Percentiles rank a stretch among this genome's conserved stretches.
Conservation (phyloP, 1,140 invertebrate species). For the Aleiodes sp. region DNA sequence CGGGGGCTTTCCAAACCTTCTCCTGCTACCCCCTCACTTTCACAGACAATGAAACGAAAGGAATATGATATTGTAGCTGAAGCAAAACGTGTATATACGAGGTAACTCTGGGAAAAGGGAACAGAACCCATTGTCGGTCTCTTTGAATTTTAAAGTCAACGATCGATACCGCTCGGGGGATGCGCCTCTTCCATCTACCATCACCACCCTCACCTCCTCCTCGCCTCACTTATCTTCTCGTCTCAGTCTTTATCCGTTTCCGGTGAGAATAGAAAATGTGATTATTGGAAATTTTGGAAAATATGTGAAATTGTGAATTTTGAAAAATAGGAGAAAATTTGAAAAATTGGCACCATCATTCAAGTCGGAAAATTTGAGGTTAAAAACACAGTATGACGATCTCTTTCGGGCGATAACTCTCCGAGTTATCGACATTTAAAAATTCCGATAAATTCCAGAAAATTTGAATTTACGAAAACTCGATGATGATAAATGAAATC, state of each 20-base stretch:
- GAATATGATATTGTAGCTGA: conserved; percentile 67
- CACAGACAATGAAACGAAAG: conserved; percentile 67
- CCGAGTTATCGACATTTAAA: too few relatives aligned
- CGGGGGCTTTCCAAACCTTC: conserved; percentile 53
- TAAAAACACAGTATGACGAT: too few relatives aligned
- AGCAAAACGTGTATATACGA: conserved; percentile 34
- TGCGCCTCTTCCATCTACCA: conserved; percentile 56
- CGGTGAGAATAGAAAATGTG: not conserved
- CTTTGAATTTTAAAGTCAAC: conserved; percentile 69
- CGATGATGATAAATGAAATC: too few relatives aligned
- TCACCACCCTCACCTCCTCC: not conserved
- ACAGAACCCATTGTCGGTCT: conserved; percentile 66
- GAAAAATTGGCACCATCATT: too few relatives aligned
- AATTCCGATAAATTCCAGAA: too few relatives aligned
- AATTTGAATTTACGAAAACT: too few relatives aligned
- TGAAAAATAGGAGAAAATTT: too few relatives aligned
- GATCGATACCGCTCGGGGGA: conserved; percentile 65
- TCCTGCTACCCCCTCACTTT: not conserved
- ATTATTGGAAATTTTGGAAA: too few relatives aligned
- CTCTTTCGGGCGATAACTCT: too few relatives aligned
- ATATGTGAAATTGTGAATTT: too few relatives aligned
- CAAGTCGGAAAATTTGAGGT: too few relatives aligned
- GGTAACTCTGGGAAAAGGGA: conserved; percentile 50
- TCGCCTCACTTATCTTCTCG: not conserved
- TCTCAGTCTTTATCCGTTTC: too few relatives aligned